Conservation (phyloP, 2,113 vertebrate genomes). For the Himantopus leucocephalus region DNA sequence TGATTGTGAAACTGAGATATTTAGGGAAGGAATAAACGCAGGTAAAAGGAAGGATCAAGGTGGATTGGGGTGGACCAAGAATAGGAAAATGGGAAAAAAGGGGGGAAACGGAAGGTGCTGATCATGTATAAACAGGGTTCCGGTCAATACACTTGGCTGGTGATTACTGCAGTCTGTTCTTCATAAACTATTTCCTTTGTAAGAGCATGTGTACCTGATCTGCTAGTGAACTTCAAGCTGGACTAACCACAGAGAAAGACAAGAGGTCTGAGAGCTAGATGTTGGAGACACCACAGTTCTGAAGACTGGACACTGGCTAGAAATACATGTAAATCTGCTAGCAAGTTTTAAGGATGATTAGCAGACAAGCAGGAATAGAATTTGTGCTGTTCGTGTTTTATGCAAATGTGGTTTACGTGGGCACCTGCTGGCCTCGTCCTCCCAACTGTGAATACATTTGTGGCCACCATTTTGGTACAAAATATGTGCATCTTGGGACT, state of each 20-base stretch:
- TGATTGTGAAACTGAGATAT: background rate
- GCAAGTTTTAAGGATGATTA: background rate
- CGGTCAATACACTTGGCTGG: background rate
- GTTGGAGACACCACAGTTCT: background rate
- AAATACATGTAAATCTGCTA: background rate
- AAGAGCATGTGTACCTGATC: background rate
- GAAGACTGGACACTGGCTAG: background rate
- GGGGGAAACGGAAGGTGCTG: background rate
- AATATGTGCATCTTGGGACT: rapidly evolving
- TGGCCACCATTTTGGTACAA: background rate
- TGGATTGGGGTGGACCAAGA: background rate
- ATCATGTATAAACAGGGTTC: background rate
- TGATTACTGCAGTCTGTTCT: background rate
- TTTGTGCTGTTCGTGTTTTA: background rate
- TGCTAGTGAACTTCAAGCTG: background rate
- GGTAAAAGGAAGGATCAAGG: background rate
- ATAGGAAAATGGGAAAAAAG: background rate
- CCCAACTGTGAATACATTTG: background rate
- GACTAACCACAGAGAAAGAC: background rate
- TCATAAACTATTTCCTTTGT: background rate
- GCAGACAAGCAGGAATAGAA: rapidly evolving
- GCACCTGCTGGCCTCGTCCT: background rate
- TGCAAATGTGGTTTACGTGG: background rate
- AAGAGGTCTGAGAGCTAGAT: background rate
- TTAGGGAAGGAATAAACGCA: background rate